Evolutionary conservation across 2,888 invertebrate genomes (phyloP).

Genomic region (Hartigia nigra): DNA sequence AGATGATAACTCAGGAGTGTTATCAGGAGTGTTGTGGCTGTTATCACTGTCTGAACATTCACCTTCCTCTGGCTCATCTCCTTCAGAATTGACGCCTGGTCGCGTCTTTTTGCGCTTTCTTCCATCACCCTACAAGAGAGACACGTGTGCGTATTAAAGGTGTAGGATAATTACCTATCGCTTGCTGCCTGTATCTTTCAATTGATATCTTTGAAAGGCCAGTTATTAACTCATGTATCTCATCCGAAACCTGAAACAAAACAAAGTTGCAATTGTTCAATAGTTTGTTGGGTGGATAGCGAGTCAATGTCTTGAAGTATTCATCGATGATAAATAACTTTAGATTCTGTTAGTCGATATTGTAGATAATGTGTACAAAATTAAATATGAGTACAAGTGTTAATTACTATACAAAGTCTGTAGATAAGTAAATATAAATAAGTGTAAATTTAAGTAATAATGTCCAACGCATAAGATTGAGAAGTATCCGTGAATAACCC

Average conservation of each 20-base stretch:
- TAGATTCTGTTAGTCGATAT: not conserved
- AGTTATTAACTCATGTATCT: conserved; percentile 59
- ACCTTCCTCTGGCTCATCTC: conserved; percentile 72
- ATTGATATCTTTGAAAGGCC: conserved; percentile 57
- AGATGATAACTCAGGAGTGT: conserved; percentile 39
- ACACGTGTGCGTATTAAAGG: conserved; percentile 50
- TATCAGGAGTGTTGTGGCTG: conserved; percentile 40
- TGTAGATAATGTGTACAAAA: not conserved
- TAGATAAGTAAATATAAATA: not conserved
- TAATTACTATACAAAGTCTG: not conserved
- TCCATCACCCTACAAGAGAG: conserved; percentile 58
- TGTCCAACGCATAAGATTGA: not conserved
- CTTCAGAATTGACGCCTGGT: conserved; percentile 37
- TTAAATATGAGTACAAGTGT: not conserved
- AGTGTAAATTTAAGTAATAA: not conserved
- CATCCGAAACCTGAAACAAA: conserved; percentile 57
- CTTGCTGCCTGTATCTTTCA: conserved; percentile 54
- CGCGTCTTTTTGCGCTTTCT: conserved; percentile 51
- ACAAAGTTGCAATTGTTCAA: conserved; percentile 13
- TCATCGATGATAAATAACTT: not conserved
- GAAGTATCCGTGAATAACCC: not conserved
- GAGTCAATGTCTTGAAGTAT: not conserved
- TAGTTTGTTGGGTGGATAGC: not conserved
- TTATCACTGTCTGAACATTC: conserved; percentile 73
- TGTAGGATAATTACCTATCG: conserved; percentile 53